Evolutionary conservation across 2,888 invertebrate genomes (phyloP), one percentile per base, ranked within the genome.

Genomic region (Lasius fuliginosus): DNA sequence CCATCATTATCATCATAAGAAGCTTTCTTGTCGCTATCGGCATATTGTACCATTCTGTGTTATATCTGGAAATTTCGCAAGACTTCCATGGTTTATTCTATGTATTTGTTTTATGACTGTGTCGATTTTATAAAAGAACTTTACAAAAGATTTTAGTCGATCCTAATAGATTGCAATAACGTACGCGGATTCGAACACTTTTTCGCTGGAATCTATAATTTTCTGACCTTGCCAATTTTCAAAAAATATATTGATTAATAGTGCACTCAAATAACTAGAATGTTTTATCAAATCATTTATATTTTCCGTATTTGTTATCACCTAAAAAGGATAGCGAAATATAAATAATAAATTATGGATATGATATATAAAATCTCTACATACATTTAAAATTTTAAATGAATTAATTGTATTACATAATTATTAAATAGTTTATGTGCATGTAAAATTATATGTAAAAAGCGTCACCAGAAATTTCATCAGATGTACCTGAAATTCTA

Each of bases 161-260:
- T 30, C 0, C 3, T 33, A 4, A 46, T 64, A 40, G 1, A 33
- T 33, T 33, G 30, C 11, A 23, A 75, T n/a, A 64, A 76, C 75
- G 1, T 60, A 79, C 79, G 23, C 79, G 4, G 79, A 69, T 23
- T 69, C 12, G 12, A 60, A 69, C 0, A 79, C 79, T 23, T 27
- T 42, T 1, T 69, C 77, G 33, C 79, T 79, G 33, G 69, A 69
- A 33, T 79, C 42, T 46, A 79, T 82, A 0, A 82, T 64, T 77
- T 67, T 83, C 11, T 83, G 76, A 49, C 60, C 76, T 18, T 77
- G 60, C 65, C 68, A 67, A 27, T 75, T 76, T 12, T 67, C 33
- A 12, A 76, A 68, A 8, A 77, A 83, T 27, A 30, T 15, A 27
- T 62, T 46, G n/a, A 65, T 12, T 46, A 49, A 33, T 6, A 67